Percentiles rank a stretch among this genome's conserved stretches.
Evolutionary conservation across 1,140 invertebrate genomes (phyloP).

Genomic region (Hypothenemus hampei): DNA sequence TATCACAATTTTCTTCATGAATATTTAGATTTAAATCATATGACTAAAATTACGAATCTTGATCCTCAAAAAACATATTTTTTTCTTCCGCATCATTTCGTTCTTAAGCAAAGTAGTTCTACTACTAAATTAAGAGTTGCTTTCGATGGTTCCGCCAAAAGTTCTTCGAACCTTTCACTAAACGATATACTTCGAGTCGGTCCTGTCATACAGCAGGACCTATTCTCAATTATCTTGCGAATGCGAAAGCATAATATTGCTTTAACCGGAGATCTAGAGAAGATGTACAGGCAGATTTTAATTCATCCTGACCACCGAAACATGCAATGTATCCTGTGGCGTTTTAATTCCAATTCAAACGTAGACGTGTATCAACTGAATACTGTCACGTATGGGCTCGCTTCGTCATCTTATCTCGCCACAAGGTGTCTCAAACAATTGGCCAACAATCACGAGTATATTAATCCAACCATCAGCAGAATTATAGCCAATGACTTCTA

Average conservation of each 20-base stretch:
- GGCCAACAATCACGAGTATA: conserved; percentile 26
- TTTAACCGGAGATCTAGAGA: conserved; percentile 42
- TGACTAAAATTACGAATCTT: neutral
- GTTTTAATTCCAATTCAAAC: conserved; percentile 22
- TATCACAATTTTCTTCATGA: neutral
- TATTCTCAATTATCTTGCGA: conserved; percentile 35
- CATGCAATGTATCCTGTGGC: conserved; percentile 43
- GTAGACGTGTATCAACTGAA: conserved; percentile 32
- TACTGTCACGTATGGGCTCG: conserved; percentile 40
- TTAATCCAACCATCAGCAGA: conserved; percentile 31
- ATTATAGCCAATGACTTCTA: conserved; percentile 45
- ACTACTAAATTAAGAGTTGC: conserved; percentile 41
- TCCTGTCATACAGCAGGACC: conserved; percentile 37
- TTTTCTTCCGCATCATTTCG: conserved; percentile 45
- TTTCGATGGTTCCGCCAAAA: conserved; percentile 38
- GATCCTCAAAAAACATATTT: conserved; percentile 28
- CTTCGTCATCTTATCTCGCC: conserved; percentile 39
- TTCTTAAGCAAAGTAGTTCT: conserved; percentile 36
- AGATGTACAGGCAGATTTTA: conserved; percentile 44
- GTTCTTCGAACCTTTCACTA: conserved; percentile 28
- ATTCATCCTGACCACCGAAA: conserved; percentile 33
- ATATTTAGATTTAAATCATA: conserved; percentile 2
- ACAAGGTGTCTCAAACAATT: conserved; percentile 38
- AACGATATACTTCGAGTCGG: conserved; percentile 35
- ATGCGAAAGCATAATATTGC: conserved; percentile 37